phyloP scores from a whole-genome alignment of 2,888 invertebrate species.

The Callyntrura sp. region DNA sequence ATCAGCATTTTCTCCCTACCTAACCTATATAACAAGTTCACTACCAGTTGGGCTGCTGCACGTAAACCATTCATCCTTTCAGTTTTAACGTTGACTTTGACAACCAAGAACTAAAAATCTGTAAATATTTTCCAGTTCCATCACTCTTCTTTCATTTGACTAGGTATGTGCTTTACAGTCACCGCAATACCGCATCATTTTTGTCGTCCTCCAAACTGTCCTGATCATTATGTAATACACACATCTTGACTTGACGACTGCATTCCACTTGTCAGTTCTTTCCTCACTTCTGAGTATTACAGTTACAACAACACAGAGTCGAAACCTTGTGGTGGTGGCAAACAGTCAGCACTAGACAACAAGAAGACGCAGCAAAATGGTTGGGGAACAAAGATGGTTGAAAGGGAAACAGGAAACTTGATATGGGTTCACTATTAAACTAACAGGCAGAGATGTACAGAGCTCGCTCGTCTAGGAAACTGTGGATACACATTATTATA shows the following conservation, averaged over 20 bases:
- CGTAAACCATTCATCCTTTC: not conserved
- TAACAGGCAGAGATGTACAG: not conserved
- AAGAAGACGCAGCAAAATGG: not conserved
- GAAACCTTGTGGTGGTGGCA: not conserved
- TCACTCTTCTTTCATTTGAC: not conserved
- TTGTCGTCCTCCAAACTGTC: not conserved
- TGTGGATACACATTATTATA: too few relatives aligned
- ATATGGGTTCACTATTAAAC: not conserved
- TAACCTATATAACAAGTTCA: too few relatives aligned
- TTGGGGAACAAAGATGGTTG: not conserved
- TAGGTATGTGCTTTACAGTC: not conserved
- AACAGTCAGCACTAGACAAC: not conserved
- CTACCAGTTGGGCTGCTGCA: too few relatives aligned
- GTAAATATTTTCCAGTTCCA: constrained; percentile 32
- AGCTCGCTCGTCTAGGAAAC: not conserved
- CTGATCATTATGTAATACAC: constrained; percentile 47
- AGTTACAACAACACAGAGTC: not conserved
- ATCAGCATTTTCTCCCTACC: too few relatives aligned
- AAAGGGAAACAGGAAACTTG: constrained; percentile 7
- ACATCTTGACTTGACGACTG: not conserved
- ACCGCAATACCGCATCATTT: not conserved
- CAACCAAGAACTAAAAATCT: not conserved
- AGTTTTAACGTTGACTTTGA: not conserved
- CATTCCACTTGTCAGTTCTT: constrained; percentile 65
- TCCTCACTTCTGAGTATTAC: constrained; percentile 33